phyloP scores from a whole-genome alignment of 2,113 vertebrate species.

The Microcebus ravelobensis region DNA sequence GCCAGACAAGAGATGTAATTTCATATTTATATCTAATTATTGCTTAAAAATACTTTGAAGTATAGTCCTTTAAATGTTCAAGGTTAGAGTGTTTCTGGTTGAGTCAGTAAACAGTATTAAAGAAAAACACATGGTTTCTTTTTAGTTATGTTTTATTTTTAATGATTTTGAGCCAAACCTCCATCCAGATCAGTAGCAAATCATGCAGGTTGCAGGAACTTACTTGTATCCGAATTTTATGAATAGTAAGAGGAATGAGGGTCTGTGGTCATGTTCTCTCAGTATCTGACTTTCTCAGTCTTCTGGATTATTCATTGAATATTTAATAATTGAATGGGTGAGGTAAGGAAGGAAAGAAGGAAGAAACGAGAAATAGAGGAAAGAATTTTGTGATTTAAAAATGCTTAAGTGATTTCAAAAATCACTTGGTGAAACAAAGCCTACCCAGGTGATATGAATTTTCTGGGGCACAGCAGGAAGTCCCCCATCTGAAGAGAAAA shows the following conservation, averaged over 20 bases:
- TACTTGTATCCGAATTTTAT: neutral
- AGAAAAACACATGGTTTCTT: constrained; percentile 49
- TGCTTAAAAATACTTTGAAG: constrained; percentile 23
- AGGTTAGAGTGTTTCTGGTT: constrained; percentile 33
- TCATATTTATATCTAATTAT: constrained; percentile 14
- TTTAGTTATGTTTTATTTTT: constrained; percentile 44
- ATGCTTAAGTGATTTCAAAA: neutral
- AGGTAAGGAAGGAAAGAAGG: neutral
- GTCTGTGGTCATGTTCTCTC: neutral
- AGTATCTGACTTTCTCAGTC: neutral
- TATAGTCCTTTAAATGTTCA: constrained; percentile 41
- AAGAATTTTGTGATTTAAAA: neutral
- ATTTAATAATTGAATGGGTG: neutral
- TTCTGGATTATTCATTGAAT: neutral
- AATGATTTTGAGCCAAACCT: neutral
- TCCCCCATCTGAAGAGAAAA: neutral
- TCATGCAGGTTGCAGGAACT: neutral
- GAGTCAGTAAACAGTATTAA: constrained; percentile 41
- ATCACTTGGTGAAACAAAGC: neutral
- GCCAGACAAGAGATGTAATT: neutral
- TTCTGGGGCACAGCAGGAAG: neutral
- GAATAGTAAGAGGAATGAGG: neutral
- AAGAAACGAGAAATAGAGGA: neutral
- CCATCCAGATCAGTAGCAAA: neutral
- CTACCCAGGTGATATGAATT: neutral